Conservation (phyloP, 1,140 invertebrate genomes). For the Diorhabda carinulata region DNA sequence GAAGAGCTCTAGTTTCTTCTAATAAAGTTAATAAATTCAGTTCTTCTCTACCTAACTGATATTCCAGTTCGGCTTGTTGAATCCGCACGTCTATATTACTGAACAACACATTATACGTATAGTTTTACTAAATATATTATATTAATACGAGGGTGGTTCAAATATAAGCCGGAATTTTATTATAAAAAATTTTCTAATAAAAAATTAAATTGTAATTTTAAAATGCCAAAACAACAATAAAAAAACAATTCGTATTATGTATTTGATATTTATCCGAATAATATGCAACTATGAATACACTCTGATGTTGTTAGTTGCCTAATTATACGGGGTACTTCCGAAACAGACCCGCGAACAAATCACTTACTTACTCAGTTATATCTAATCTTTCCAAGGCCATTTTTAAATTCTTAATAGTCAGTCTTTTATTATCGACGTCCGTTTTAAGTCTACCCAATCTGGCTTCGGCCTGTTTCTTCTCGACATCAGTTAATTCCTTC, state of each 20-base stretch:
- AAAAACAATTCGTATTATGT: no score
- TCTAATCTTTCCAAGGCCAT: slow-evolving; percentile 69
- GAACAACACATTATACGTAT: slow-evolving; percentile 33
- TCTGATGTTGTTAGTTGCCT: no score
- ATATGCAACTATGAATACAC: no score
- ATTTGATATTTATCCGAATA: no score
- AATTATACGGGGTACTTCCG: no score
- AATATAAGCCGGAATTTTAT: neutral
- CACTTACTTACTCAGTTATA: slow-evolving; percentile 62
- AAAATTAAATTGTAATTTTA: neutral
- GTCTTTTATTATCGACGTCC: slow-evolving; percentile 68
- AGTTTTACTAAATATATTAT: neutral
- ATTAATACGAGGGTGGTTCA: neutral
- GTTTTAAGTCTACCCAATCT: slow-evolving; percentile 60
- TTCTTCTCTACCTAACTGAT: slow-evolving; percentile 81
- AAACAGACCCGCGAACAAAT: no score
- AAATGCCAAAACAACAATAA: no score
- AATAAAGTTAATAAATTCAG: slow-evolving; percentile 76
- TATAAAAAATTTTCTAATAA: neutral
- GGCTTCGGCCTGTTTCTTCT: slow-evolving; percentile 65
- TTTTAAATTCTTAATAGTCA: slow-evolving; percentile 72
- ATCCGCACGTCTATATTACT: slow-evolving; percentile 88
- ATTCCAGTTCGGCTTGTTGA: slow-evolving; percentile 84
- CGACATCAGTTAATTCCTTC: slow-evolving; percentile 51
- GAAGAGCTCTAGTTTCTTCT: slow-evolving; percentile 77